These are phyloP conservation scores for Drosophila engyochracea DNA, from an alignment of 2,888 invertebrate species.

Conservation along the genomic window DNA sequence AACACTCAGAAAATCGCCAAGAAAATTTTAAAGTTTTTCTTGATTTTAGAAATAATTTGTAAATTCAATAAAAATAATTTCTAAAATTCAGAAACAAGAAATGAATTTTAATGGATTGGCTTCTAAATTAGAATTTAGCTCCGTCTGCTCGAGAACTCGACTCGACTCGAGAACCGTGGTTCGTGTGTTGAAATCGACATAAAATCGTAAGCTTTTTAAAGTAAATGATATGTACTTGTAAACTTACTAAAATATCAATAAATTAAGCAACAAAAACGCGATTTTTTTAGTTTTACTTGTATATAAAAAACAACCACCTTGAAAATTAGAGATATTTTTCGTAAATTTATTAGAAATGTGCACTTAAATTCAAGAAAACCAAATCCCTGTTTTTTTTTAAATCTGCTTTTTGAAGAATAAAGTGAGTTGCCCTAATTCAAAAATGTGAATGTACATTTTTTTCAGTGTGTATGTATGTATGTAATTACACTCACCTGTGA, in stretches of 20 bases:
- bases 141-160: no score
- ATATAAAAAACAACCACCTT: not conserved
- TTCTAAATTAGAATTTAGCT: not conserved
- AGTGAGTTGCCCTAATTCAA: accelerated
- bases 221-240: not conserved
- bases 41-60: not conserved
- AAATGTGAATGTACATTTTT: not conserved
- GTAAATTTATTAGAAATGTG: not conserved
- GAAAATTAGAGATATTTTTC: not conserved
- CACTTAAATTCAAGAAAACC: not conserved
- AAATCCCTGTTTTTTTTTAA: accelerated
- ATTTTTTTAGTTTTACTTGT: not conserved
- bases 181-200: no score
- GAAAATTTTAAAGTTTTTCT: not conserved
- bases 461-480: not conserved
- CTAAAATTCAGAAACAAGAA: not conserved
- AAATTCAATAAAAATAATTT: not conserved
- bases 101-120: not conserved
- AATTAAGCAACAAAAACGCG: not conserved
- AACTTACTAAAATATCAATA: not conserved
- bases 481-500: conserved; percentile 88
- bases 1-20: not conserved
- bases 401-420: not conserved
- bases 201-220: not conserved
- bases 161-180: not conserved